Percentiles rank a stretch among this genome's conserved stretches.
Conservation (phyloP, 92 coral and sea anemone species). For the Actinernus sp. region DNA sequence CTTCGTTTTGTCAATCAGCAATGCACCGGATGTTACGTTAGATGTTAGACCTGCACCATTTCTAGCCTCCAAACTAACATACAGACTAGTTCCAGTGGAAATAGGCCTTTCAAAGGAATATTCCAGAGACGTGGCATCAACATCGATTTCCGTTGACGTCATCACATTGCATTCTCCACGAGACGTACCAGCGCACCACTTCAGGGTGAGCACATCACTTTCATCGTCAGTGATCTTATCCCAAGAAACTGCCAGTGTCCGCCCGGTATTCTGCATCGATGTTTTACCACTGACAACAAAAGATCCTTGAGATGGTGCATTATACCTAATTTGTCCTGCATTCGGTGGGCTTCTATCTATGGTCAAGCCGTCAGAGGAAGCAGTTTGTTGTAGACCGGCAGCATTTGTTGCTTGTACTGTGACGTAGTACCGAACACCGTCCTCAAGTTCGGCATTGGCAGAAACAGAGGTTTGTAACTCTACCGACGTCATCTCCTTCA, state of each 20-base stretch:
- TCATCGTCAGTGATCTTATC: slow-evolving; percentile 52
- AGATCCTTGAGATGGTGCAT: slow-evolving; percentile 8
- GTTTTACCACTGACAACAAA: slow-evolving; percentile 1
- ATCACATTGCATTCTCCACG: slow-evolving; percentile 50
- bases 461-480: slow-evolving; percentile 53
- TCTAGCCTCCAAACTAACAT: slow-evolving; percentile 55
- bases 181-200: slow-evolving; percentile 75
- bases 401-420: slow-evolving; percentile 90
- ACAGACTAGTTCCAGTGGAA: slow-evolving; percentile 62
- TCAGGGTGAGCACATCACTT: slow-evolving; percentile 64
- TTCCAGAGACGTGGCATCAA: neutral
- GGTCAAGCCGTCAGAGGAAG: slow-evolving; percentile 84
- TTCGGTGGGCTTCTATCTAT: slow-evolving; percentile 80
- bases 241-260: slow-evolving; percentile 63
- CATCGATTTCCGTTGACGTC: slow-evolving; percentile 52
- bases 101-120: slow-evolving; percentile 61
- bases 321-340: slow-evolving; percentile 31
- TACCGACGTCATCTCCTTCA: slow-evolving; percentile 55
- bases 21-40: slow-evolving; percentile 39
- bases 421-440: slow-evolving; percentile 75
- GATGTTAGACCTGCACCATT: slow-evolving; percentile 87
- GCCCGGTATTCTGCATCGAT: slow-evolving; percentile 44
- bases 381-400: slow-evolving; percentile 76
- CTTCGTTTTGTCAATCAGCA: slow-evolving; percentile 77
- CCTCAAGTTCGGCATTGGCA: slow-evolving; percentile 38